These are phyloP conservation scores for Gerris buenoi DNA, from an alignment of 1,140 invertebrate species.

Conservation along the genomic window DNA sequence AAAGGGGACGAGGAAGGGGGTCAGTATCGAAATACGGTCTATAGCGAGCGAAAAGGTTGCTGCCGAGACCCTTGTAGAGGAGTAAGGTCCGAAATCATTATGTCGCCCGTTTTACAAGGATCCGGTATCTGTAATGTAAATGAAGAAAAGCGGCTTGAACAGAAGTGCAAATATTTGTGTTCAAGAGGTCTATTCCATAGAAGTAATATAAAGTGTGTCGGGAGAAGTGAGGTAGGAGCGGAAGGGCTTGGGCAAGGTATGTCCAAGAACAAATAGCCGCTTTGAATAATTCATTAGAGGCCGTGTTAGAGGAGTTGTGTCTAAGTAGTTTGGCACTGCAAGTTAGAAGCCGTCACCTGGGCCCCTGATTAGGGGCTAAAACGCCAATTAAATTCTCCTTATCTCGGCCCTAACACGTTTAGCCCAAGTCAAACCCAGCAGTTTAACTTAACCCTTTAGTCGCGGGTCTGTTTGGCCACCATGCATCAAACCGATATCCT, in stretches of 20 bases:
- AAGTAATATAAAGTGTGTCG: neutral
- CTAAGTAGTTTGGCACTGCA: neutral
- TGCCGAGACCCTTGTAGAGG: neutral
- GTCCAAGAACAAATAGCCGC: neutral
- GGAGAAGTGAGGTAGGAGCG: too few relatives aligned
- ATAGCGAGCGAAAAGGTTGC: too few relatives aligned
- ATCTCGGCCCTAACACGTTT: neutral
- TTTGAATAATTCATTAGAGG: neutral
- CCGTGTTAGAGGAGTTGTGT: neutral
- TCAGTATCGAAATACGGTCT: too few relatives aligned
- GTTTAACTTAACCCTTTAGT: neutral
- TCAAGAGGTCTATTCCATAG: neutral
- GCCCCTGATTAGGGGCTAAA: neutral
- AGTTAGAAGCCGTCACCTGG: neutral
- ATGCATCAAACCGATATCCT: too few relatives aligned
- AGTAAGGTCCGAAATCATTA: neutral
- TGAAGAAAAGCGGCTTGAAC: neutral
- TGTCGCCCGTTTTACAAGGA: neutral
- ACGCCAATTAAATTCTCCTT: neutral
- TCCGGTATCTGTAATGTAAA: neutral
- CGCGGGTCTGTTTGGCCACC: too few relatives aligned
- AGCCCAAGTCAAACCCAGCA: neutral
- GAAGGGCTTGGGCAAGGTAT: too few relatives aligned
- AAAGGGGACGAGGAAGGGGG: too few relatives aligned
- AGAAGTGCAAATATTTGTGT: neutral